A percentile compares a stretch with the other conserved stretches of the same genome.
Conservation (phyloP, 2,797 vertebrate genomes). For the Enteromius treurensis region DNA sequence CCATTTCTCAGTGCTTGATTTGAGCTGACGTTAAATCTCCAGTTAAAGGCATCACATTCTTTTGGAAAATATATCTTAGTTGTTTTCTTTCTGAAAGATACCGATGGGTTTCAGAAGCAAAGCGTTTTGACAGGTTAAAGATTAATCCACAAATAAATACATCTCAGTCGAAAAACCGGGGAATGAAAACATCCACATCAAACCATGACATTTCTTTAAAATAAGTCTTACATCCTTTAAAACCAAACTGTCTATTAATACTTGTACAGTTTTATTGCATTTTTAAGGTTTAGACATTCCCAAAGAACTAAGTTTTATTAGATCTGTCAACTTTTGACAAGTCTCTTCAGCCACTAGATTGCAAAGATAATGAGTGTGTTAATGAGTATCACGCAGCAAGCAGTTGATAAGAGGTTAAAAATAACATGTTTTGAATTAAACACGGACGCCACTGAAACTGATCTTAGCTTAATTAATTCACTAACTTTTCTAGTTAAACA, state of each 20-base stretch:
- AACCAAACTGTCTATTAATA: background rate
- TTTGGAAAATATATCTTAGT: slow-evolving; percentile 2
- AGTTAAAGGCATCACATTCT: slow-evolving; percentile 12
- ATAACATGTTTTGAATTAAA: background rate
- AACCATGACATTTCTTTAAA: slow-evolving; percentile 7
- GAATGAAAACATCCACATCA: background rate
- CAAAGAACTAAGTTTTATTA: slow-evolving; percentile 40
- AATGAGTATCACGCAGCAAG: background rate
- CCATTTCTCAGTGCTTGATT: slow-evolving; percentile 26
- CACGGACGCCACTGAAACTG: background rate
- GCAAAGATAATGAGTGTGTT: slow-evolving; percentile 24
- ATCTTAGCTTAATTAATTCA: background rate
- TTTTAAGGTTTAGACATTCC: background rate
- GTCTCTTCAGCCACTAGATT: slow-evolving; percentile 13
- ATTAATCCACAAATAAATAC: background rate
- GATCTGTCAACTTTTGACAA: slow-evolving; percentile 5
- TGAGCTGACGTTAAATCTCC: slow-evolving; percentile 33
- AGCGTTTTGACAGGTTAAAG: slow-evolving; percentile 6
- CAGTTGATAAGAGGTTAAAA: background rate
- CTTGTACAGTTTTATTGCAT: background rate
- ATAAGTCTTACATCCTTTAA: background rate
- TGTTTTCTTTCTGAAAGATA: slow-evolving; percentile 12
- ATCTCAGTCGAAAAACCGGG: background rate
- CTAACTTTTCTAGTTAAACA: background rate
- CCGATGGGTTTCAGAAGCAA: background rate